phyloP scores from a whole-genome alignment of 1,140 invertebrate genomes.

The Drosophila ambigua region DNA sequence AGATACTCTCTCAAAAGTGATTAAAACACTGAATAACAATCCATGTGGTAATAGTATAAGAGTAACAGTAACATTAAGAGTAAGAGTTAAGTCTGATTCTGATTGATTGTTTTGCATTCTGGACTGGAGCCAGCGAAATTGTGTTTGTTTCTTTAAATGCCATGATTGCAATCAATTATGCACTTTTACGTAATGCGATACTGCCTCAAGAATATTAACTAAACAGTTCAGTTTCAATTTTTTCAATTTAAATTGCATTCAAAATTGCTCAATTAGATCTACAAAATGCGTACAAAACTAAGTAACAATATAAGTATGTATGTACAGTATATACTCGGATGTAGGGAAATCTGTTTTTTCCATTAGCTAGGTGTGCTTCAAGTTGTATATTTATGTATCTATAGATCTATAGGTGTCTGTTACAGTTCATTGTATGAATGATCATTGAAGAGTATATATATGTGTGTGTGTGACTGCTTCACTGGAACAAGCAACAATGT shows the following conservation, averaged over 20 bases:
- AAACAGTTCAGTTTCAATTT: slow-evolving; percentile 14
- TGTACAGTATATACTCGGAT: slow-evolving; percentile 2
- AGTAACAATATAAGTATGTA: slow-evolving; percentile 17
- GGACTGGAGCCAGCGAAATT: slow-evolving; percentile 46
- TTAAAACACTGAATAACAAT: slow-evolving; percentile 23
- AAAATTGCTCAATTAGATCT: slow-evolving; percentile 51
- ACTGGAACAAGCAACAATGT: slow-evolving; percentile 30
- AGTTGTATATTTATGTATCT: background rate
- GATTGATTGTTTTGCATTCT: slow-evolving; percentile 22
- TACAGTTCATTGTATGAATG: slow-evolving; percentile 7
- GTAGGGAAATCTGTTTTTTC: slow-evolving; percentile 10
- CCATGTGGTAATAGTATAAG: slow-evolving; percentile 2
- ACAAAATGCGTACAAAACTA: slow-evolving; percentile 49
- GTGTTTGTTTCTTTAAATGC: slow-evolving; percentile 71
- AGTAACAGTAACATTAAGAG: too few species aligned
- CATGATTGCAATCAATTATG: slow-evolving; percentile 15
- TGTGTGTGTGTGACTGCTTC: background rate
- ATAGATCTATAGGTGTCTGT: slow-evolving; percentile 3
- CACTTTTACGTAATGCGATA: slow-evolving; percentile 1
- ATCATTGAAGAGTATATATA: background rate
- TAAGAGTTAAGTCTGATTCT: slow-evolving; percentile 21
- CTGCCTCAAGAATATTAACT: slow-evolving; percentile 7
- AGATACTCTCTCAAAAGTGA: slow-evolving; percentile 43
- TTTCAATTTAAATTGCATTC: slow-evolving; percentile 47
- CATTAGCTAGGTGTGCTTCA: slow-evolving; percentile 26